Percentiles rank a stretch among this genome's conserved stretches.
These are phyloP conservation scores for Esperia sulphurella DNA, from an alignment of 2,888 invertebrate species.

Conservation along the genomic window DNA sequence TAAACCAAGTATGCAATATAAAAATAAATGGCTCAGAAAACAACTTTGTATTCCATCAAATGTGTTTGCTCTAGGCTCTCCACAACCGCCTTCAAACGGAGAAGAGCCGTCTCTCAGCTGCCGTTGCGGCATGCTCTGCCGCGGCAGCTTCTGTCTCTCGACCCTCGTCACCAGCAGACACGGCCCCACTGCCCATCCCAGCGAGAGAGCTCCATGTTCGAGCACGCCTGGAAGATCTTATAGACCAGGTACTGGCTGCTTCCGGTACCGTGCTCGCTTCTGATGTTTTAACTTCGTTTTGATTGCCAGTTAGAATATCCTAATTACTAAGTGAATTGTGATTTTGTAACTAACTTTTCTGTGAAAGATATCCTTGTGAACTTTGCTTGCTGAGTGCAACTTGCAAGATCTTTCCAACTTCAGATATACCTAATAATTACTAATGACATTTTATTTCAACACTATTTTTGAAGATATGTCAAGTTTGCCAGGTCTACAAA, in stretches of 20 bases:
- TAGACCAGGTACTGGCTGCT: slow-evolving; percentile 88
- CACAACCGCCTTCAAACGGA: slow-evolving; percentile 94
- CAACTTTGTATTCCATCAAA: not conserved
- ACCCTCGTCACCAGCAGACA: slow-evolving; percentile 93
- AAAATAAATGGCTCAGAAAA: not conserved
- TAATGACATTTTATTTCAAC: not conserved
- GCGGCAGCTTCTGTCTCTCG: slow-evolving; percentile 94
- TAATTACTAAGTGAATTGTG: no score
- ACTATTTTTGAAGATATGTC: not conserved
- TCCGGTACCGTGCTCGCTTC: slow-evolving; percentile 37
- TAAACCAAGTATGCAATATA: no score
- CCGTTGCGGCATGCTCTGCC: slow-evolving; percentile 95
- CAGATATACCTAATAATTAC: not conserved
- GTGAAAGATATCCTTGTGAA: no score
- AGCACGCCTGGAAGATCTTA: slow-evolving; percentile 92
- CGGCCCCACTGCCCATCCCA: slow-evolving; percentile 90
- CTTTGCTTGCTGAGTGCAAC: no score
- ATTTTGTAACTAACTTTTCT: no score
- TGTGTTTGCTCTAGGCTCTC: slow-evolving; percentile 70
- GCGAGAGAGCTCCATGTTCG: slow-evolving; percentile 91
- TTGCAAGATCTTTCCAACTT: no score
- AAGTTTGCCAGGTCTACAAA: slow-evolving; percentile 73
- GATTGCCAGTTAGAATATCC: no score
- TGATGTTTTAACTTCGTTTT: slow-evolving; percentile 40
- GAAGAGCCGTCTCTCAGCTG: slow-evolving; percentile 90